Base-by-base conservation (phyloP, 2,888 invertebrate species). In the Nebria salina region DNA sequence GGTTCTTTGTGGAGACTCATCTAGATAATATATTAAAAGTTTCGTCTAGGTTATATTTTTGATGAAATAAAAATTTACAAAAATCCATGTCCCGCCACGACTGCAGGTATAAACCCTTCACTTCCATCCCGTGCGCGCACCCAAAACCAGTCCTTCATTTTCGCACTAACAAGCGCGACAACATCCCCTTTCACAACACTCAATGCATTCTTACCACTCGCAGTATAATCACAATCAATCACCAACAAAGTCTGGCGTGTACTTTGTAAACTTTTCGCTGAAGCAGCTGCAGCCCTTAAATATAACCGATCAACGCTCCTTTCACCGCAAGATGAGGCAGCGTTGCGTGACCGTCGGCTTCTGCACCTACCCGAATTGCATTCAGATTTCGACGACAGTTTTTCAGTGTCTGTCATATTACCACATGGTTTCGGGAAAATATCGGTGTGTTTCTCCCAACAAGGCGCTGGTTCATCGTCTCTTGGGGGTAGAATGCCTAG, bases 371-470 rank as follows among this genome's bases (percentile, higher is more conserved):
- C 90, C 82, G 91, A 90, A 20, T 93, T 93, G 82, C 93, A 93
- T 86, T 95, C 95, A 0, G 95, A 95, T 70, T 93, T 92, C 0
- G 94, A 88, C 75, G 88, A 88, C 9, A 91, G 84, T 85, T 95
- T 95, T 86, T 95, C 95, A 8, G 92, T 94, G 87, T 96, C 95
- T 0, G 95, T 95, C 89, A 95, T 92, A 87, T 95, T 96, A 15
- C 95, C 95, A 83, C 94, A 93, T 0, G 95, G 95, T 76, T 93
- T 93, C 1, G 95, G 95, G 87, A 95, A 95, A 81, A 95, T 92
- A 87, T 95, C 95, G 0, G 94, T 94, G 84, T 93, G 94, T 84
- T 94, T 94, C 86, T 95, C 95, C 95, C 96, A 95, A 86, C 95
- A 95, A 0, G 93, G 95, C 0, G 91, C 92, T 75, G 93, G 92